These are phyloP conservation scores for Plagodis dolabraria DNA, from an alignment of 2,888 invertebrate species.

Conservation along the genomic window DNA sequence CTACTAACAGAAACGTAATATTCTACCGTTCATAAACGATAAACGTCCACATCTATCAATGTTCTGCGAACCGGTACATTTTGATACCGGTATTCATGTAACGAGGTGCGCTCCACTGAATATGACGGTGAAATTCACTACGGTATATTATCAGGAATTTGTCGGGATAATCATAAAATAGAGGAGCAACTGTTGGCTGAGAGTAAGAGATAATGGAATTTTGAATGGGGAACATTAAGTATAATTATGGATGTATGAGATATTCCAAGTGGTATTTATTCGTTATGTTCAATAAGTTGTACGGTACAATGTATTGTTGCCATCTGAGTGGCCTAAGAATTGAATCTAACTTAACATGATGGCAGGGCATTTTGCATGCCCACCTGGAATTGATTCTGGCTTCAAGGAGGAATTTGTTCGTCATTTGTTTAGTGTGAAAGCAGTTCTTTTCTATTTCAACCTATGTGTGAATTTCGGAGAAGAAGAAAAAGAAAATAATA, in stretches of 20 bases:
- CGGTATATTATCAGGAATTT: conserved; percentile 23
- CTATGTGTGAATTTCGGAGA: too few species aligned
- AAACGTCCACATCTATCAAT: conserved; percentile 27
- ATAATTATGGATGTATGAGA: neutral
- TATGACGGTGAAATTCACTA: conserved; percentile 18
- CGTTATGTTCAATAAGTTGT: too few species aligned
- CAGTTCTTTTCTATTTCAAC: too few species aligned
- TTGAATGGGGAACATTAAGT: neutral
- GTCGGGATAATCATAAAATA: conserved; percentile 9
- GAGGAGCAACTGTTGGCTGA: neutral
- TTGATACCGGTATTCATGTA: conserved; percentile 22
- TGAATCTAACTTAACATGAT: too few species aligned
- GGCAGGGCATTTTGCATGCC: too few species aligned
- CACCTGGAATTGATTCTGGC: too few species aligned
- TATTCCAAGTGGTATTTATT: too few species aligned
- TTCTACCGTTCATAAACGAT: conserved; percentile 19
- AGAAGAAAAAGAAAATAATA: too few species aligned
- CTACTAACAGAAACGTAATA: conserved; percentile 13
- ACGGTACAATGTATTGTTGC: too few species aligned
- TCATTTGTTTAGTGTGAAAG: too few species aligned
- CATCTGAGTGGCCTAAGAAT: too few species aligned
- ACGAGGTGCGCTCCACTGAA: conserved; percentile 24
- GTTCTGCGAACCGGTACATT: conserved; percentile 18
- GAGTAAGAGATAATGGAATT: neutral
- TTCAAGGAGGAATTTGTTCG: too few species aligned